phyloP scores from a whole-genome alignment of 2,797 vertebrate genomes.

The Perodicticus potto region DNA sequence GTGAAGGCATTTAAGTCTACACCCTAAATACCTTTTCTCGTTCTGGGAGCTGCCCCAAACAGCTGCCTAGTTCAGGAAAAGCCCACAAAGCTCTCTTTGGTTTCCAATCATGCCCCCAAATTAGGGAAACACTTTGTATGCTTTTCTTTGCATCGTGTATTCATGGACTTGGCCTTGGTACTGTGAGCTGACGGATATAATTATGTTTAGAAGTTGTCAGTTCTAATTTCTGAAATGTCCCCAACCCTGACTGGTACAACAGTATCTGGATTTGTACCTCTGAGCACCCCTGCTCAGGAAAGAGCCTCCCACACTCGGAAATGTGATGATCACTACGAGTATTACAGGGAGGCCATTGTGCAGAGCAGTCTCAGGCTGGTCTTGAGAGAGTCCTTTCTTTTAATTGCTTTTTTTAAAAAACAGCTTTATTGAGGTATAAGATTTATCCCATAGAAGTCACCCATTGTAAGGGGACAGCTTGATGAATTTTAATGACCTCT shows the following conservation, averaged over 20 bases:
- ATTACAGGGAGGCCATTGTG: neutral
- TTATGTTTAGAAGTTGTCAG: neutral
- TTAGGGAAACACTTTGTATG: neutral
- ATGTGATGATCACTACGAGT: rapidly evolving
- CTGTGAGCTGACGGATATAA: neutral
- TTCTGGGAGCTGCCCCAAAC: constrained; percentile 53
- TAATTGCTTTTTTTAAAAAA: neutral
- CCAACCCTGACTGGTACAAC: neutral
- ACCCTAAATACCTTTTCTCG: constrained; percentile 68
- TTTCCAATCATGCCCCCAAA: neutral
- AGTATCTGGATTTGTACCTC: neutral
- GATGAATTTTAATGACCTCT: neutral
- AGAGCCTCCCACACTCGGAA: neutral
- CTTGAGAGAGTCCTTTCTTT: constrained; percentile 5
- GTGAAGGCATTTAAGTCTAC: constrained; percentile 63
- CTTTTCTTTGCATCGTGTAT: neutral
- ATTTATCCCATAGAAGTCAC: neutral
- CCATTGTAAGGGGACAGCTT: neutral
- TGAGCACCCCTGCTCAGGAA: neutral
- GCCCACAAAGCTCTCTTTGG: neutral
- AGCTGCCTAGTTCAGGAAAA: constrained; percentile 71
- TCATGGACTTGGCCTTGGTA: neutral
- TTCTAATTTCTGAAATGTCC: neutral
- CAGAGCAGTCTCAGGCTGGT: neutral
- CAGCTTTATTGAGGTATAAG: neutral